Base-by-base conservation (phyloP, 2,113 vertebrate species). In the Hystrix brachyura region DNA sequence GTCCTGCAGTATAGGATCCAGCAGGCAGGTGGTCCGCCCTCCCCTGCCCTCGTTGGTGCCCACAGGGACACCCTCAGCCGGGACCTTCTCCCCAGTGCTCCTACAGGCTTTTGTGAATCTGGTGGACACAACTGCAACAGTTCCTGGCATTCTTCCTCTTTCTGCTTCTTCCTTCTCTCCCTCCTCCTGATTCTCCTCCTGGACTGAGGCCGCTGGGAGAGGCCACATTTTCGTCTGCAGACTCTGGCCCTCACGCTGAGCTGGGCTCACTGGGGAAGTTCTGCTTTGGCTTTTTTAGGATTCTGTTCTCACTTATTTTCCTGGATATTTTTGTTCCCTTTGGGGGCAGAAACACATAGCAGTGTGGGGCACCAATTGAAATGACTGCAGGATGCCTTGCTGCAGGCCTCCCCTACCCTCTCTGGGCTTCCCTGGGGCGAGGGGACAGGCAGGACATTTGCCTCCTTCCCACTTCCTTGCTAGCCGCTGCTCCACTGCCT, bases 211-310 rank as follows among this genome's bases (percentile, higher is more conserved):
- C 5, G 7, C 27, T 11, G 69, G 60, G 57, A 72, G 94, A 48
- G 43, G 85, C 93, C 7, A 0, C 0, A 1, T 43, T 71, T 85
- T 59, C 23, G 1, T 3, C 10, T 0, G 2, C 0, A 55, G 82
- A 9, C 79, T 46, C 14, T 0, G 0, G 5, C 59, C 34, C 53
- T 25, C 51, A 15, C 0, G 0, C 59, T 1, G 12, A 59, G 53
- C 9, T 3, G 71, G 1, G 51, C n/a, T 17, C 29, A 3, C 34
- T 53, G 43, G 81, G 12, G 71, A 51, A 2, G 29, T 57, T 65
- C 8, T 62, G 11, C 6, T 53, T 13, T 46, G 19, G 71, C 53
- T 86, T 60, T 53, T 76, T 10, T 8, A 48, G 62, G 62, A 64
- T 81, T 91, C 87, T 59, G 25, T 71, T 71, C 53, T 57, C 83